phyloP scores from a whole-genome alignment of 1,140 invertebrate genomes.

The Thaumatotibia leucotreta region DNA sequence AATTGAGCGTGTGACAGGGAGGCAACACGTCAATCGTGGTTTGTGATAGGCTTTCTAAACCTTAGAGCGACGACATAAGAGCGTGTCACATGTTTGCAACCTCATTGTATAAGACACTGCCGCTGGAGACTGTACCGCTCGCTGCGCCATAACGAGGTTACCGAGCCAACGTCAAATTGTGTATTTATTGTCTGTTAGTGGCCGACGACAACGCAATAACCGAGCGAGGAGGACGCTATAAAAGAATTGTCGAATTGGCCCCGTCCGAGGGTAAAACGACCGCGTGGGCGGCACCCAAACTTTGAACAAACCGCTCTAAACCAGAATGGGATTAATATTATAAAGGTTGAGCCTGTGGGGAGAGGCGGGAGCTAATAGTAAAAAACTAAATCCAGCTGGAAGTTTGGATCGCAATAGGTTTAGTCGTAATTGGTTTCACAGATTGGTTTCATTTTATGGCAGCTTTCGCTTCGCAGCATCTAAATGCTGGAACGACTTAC shows the following conservation, averaged over 20 bases:
- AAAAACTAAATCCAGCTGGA: not conserved
- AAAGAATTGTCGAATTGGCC: not conserved
- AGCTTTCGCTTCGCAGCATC: no score
- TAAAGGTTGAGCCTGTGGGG: not conserved
- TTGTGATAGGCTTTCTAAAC: no score
- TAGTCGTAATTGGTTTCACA: not conserved
- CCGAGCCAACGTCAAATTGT: not conserved
- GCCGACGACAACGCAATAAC: not conserved
- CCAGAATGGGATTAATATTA: not conserved
- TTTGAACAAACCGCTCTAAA: not conserved
- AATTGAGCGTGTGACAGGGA: no score
- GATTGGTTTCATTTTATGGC: no score
- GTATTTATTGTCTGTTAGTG: not conserved
- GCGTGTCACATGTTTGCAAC: no score
- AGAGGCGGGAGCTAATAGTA: not conserved
- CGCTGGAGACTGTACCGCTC: no score
- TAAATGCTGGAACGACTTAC: no score
- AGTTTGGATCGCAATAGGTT: slow-evolving; percentile 3
- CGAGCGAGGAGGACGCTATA: not conserved
- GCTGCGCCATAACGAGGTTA: not conserved
- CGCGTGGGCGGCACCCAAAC: not conserved
- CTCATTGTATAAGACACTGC: no score
- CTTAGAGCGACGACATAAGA: no score
- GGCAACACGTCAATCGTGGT: no score
- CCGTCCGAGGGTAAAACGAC: not conserved